These are phyloP conservation scores for Drosophila ficusphila DNA, from an alignment of 1,140 invertebrate genomes.

Conservation along the genomic window DNA sequence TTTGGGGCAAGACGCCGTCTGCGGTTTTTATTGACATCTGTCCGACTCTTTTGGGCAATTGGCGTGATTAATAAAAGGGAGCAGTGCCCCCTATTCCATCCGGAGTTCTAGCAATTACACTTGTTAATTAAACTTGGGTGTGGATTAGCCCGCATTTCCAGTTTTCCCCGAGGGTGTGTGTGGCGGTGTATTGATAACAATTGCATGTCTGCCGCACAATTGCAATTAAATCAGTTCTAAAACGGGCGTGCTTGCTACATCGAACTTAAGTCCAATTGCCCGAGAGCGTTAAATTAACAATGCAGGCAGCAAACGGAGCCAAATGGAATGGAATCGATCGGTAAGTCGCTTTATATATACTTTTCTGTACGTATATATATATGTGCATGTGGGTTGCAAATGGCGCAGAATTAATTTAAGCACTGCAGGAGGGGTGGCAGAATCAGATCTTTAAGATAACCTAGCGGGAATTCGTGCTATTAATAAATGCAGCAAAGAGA, in stretches of 20 bases:
- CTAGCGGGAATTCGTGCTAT: constrained; percentile 29
- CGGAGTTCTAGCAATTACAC: constrained; percentile 72
- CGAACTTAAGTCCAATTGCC: constrained; percentile 53
- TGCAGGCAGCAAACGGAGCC: constrained; percentile 44
- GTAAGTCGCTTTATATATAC: not conserved
- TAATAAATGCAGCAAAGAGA: constrained; percentile 32
- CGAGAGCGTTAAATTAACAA: constrained; percentile 49
- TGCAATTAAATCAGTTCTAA: constrained; percentile 80
- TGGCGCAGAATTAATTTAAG: constrained; percentile 65
- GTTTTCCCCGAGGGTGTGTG: constrained; percentile 27
- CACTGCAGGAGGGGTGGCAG: constrained; percentile 27
- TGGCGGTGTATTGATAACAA: constrained; percentile 67
- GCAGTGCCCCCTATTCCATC: constrained; percentile 25
- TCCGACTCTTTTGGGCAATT: constrained; percentile 31
- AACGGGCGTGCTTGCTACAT: constrained; percentile 53
- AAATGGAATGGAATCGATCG: constrained; percentile 32
- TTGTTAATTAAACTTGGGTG: constrained; percentile 68
- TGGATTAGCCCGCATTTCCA: constrained; percentile 71
- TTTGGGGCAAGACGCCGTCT: constrained; percentile 24
- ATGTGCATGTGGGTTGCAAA: constrained; percentile 59
- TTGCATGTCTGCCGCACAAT: constrained; percentile 70
- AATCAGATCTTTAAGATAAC: constrained; percentile 60
- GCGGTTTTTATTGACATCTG: constrained; percentile 68
- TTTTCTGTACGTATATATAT: constrained; percentile 6
- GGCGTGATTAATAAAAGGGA: constrained; percentile 55